A percentile compares a stretch with the other conserved stretches of the same genome.
These are phyloP conservation scores for Agrilus biguttatus DNA, from an alignment of 2,888 invertebrate genomes.

Conservation along the genomic window DNA sequence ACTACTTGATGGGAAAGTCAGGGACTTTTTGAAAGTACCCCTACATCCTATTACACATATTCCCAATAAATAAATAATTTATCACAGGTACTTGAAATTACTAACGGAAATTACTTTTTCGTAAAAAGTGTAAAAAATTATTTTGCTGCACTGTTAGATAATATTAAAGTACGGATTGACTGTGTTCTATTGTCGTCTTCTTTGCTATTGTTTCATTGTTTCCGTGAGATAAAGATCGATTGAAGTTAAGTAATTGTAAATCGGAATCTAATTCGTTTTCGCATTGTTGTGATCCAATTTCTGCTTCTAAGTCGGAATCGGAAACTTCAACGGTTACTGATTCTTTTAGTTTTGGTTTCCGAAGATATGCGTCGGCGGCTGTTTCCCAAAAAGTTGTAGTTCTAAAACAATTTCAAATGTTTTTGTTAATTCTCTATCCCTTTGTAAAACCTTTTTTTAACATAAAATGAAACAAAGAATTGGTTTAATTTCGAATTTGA, in stretches of 20 bases:
- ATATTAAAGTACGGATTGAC: no score
- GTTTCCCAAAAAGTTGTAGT: constrained; percentile 47
- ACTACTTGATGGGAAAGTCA: no score
- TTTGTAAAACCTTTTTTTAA: no score
- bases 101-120: no score
- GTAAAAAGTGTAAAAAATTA: neutral
- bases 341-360: constrained; percentile 36
- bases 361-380: constrained; percentile 43
- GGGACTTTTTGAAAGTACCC: no score
- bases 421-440: neutral
- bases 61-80: no score
- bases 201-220: no score
- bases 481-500: neutral
- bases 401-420: constrained; percentile 16
- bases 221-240: no score
- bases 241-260: no score
- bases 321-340: constrained; percentile 36
- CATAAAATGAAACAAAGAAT: neutral
- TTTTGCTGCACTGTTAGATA: neutral
- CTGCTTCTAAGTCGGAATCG: constrained; percentile 23
- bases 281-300: constrained; percentile 2
- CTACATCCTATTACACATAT: no score
- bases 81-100: no score
- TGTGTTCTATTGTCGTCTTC: no score
- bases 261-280: constrained; percentile 2